Evolutionary conservation across 2,888 invertebrate species (phyloP), one percentile per base, ranked within the genome.

Genomic region (Heliconius sara): DNA sequence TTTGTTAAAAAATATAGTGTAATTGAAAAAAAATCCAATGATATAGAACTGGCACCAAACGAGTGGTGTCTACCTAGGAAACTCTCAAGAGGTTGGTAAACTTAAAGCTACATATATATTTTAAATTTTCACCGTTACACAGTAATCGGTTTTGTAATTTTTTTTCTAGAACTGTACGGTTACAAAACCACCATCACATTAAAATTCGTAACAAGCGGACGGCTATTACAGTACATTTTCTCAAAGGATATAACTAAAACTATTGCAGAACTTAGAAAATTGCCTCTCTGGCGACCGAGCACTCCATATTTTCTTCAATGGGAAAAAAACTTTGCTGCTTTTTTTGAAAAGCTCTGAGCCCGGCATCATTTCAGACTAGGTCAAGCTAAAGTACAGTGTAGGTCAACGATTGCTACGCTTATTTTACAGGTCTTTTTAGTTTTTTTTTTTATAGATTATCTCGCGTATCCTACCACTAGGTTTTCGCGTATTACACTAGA

Each of bases 361-460:
- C 79, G 65, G 43, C 52, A 39, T 47, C 70, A 66, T 76, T 76
- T 65, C 22, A 76, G 63, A 79, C 65, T 71, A 76, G 79, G 78
- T 78, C 78, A 78, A 25, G 72, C 57, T 72, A 72, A 72, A 47
- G 19, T 57, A 34, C 72, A 57, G 57, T 52, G 30, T 22, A 30
- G 30, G 72, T 57, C 22, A 12, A 30, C 72, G 52, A 6, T 72
- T 72, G 22, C 30, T 52, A 30, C 22, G 47, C 10, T 71, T 47
- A 30, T 52, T 57, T 22, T 22, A 6, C 19, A 39, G 39, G 34
- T 22, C 47, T 52, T 52, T 52, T 52, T 22, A 34, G 34, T 6
- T 34, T 34, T 5, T 12, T n/a, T n/a, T 68, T 39, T n/a, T n/a
- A 9, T 68, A 39, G 0, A 52, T 6, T 52, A 47, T 67, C 34